These are phyloP conservation scores for Fragum sueziense DNA, from an alignment of 2,888 invertebrate species.

Conservation along the genomic window DNA sequence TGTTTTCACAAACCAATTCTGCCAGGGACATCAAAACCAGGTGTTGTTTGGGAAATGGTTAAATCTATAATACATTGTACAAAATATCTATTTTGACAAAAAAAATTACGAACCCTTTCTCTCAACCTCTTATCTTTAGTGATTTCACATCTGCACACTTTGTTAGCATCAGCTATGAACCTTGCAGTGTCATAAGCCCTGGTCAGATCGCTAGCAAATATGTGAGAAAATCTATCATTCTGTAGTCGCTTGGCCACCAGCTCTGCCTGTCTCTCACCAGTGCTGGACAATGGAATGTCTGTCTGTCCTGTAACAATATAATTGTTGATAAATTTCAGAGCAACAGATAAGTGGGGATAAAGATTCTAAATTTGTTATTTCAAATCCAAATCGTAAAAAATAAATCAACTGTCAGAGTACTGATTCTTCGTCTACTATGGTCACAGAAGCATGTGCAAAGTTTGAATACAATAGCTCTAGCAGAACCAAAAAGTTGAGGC, in stretches of 20 bases:
- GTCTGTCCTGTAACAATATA: conserved; percentile 76
- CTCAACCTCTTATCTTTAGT: conserved; percentile 70
- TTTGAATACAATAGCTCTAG: not conserved
- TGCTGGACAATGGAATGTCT: conserved; percentile 74
- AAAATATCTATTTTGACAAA: too few species aligned
- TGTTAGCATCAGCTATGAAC: conserved; percentile 68
- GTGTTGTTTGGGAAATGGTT: too few species aligned
- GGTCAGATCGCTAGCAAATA: conserved; percentile 77
- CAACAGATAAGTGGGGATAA: not conserved
- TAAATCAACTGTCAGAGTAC: not conserved
- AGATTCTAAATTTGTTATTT: not conserved
- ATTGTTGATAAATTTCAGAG: not conserved
- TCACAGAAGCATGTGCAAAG: too few species aligned
- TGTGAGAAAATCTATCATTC: conserved; percentile 76
- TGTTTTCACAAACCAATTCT: too few species aligned
- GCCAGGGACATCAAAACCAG: too few species aligned
- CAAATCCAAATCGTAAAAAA: not conserved
- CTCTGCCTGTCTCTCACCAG: conserved; percentile 74
- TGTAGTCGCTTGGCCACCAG: conserved; percentile 72
- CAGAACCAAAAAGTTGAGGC: not conserved
- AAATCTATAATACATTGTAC: too few species aligned
- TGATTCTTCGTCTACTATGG: not conserved
- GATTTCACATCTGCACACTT: conserved; percentile 60
- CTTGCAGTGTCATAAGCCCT: conserved; percentile 75
- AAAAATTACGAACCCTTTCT: conserved; percentile 77